Base-by-base conservation (phyloP, 2,113 vertebrate species). In the Xenopus laevis region DNA sequence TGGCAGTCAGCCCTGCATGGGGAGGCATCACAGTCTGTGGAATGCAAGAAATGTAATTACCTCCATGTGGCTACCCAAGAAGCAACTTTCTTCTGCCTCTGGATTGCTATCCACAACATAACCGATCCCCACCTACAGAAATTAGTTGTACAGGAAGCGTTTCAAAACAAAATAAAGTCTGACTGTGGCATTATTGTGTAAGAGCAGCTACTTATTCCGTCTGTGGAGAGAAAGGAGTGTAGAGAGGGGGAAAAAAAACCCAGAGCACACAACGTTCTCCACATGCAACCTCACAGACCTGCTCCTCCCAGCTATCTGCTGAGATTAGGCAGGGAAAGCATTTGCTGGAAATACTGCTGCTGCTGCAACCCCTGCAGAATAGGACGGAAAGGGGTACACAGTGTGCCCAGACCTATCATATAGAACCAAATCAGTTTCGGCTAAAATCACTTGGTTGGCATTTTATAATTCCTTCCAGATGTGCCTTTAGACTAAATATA, bases 31-130 rank as follows among this genome's bases (percentile, higher is more conserved):
- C 87, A 79, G 85, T 84, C 83, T 88, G 70, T 86, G 89, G 87
- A 88, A 88, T 85, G 88, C 81, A 46, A 83, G 0, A 71, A 46
- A 79, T 0, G 81, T 78, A 87, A 86, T 84, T 82, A 82, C 87
- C 83, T 89, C 88, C 89, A 90, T 90, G 89, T 88, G 89, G 86
- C 75, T 84, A 82, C 66, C 82, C 88, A 84, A 85, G 76, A 72
- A 79, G 74, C 79, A 85, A 84, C 85, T 88, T 85, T 77, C 78
- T 47, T 68, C 46, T 68, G 58, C 57, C 82, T 81, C 82, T 67
- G 83, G 60, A n/a, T 62, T 66, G 15, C 53, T 55, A 8, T 55
- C 53, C 16, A n/a, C 13, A 55, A 55, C 53, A 1, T 55, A 55
- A 55, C 16, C 13, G 4, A 8, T n/a, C 53, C 16, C 53, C 17